Evolutionary conservation across 2,888 invertebrate genomes (phyloP).

Genomic region (Colletes collaris): DNA sequence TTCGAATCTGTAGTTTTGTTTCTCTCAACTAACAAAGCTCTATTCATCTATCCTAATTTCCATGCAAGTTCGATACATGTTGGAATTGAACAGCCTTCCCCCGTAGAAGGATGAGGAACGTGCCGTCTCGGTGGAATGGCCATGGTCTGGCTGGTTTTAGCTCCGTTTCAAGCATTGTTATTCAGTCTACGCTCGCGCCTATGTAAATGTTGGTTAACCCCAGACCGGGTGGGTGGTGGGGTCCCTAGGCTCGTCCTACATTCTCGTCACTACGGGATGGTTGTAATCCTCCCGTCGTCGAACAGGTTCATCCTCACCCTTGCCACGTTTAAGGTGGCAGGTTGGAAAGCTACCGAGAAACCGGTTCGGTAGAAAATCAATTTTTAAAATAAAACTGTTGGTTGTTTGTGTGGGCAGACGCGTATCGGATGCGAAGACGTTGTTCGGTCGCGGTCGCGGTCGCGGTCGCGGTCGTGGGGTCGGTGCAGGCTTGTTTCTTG

Average conservation of each 20-base stretch:
- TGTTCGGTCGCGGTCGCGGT: too few relatives aligned
- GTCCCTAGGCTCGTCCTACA: constrained; percentile 63
- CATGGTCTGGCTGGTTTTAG: constrained; percentile 52
- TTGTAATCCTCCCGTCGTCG: constrained; percentile 65
- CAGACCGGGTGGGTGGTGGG: constrained; percentile 50
- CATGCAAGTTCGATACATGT: constrained; percentile 47
- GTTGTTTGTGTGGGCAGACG: too few relatives aligned
- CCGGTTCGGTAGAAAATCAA: constrained; percentile 44
- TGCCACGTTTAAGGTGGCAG: constrained; percentile 66
- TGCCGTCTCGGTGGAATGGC: constrained; percentile 52
- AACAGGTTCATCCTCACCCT: constrained; percentile 54
- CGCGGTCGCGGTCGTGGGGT: too few relatives aligned
- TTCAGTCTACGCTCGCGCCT: constrained; percentile 74
- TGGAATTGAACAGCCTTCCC: constrained; percentile 8
- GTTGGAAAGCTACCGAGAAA: constrained; percentile 41
- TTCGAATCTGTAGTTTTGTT: neutral
- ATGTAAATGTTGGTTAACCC: constrained; percentile 78
- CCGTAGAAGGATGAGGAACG: constrained; percentile 48
- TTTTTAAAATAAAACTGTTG: constrained; percentile 41
- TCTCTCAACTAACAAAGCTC: constrained; percentile 30
- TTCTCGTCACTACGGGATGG: constrained; percentile 53
- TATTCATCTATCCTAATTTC: constrained; percentile 37
- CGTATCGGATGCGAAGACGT: too few relatives aligned
- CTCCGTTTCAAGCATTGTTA: constrained; percentile 75
- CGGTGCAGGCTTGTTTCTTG: too few relatives aligned